phyloP scores from a whole-genome alignment of 37 sponge, comb jelly and placozoan genomes.

The Beroe forskalii region DNA sequence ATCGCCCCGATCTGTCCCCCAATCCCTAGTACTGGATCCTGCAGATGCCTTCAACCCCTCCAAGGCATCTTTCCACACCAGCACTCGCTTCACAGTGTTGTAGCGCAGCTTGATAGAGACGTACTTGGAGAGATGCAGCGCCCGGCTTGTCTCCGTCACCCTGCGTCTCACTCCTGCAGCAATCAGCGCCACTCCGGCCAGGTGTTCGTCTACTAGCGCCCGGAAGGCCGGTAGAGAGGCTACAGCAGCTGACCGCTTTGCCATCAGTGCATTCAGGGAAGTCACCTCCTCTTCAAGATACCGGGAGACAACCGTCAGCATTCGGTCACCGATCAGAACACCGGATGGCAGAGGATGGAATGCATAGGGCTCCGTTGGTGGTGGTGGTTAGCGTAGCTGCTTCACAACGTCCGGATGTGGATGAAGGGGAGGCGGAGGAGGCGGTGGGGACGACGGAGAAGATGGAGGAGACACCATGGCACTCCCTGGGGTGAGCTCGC shows the following conservation, averaged over 20 bases:
- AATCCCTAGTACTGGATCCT: neutral
- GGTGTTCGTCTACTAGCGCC: neutral
- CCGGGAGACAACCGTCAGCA: neutral
- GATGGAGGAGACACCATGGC: neutral
- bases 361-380: neutral
- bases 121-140: neutral
- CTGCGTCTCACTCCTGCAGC: neutral
- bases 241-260: neutral
- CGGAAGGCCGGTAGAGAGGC: neutral
- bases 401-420: neutral
- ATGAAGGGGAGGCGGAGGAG: neutral
- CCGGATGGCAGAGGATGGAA: neutral
- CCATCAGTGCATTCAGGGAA: neutral
- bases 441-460: neutral
- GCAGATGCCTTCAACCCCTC: neutral
- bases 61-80: neutral
- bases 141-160: neutral
- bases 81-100: neutral
- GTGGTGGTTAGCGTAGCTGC: neutral
- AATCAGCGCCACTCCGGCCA: neutral
- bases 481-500: neutral
- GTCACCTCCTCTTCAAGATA: neutral
- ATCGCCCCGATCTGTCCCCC: neutral
- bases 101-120: neutral
- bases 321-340: neutral